Base-by-base conservation (phyloP, 1,140 invertebrate genomes). In the Caerostris extrusa region DNA sequence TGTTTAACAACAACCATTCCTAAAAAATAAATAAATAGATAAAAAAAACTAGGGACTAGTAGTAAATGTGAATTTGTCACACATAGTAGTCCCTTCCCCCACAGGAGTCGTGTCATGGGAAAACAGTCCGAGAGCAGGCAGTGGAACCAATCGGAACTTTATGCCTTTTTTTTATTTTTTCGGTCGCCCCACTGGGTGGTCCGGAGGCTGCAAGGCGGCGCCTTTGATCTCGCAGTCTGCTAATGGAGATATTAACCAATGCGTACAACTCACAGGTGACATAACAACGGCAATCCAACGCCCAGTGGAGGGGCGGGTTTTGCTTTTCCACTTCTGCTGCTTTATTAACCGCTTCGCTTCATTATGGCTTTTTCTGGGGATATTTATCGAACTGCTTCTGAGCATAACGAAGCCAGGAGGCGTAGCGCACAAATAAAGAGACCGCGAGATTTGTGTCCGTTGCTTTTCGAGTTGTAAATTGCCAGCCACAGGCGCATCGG, bases 201-300 rank as follows among this genome's bases (percentile, higher is more conserved):
- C 81, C 57, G 53, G 58, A 50, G 50, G 81, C 56, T 67, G 34
- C 57, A 50, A 50, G 87, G 77, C 90, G 90, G 90, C 56, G 5
- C 60, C 77, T 92, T 92, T 92, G 90, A 92, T 85, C 81, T 85
- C 53, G 34, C 56, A 19, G 57, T 61, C 90, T 60, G 57, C 90
- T 92, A 92, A 92, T 92, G 90, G 90, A 92, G 90, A 92, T 92
- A 92, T 92, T 92, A 92, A 81, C 90, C 90, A 92, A 92, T 92
- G 81, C 55, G 90, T 85, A 92, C 90, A 85, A 85, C 90, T 92
- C 61, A 85, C 90, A 92, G 90, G 90, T 92, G 90, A 92, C 90
- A 92, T 53, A 92, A 92, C 90, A 92, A 67, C 90, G 77, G 81
- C 81, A 50, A 64, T 61, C 69, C 69, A 81, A 90, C 19, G 61